Base-by-base conservation (phyloP, 2,113 vertebrate species). In the Piliocolobus tephrosceles region DNA sequence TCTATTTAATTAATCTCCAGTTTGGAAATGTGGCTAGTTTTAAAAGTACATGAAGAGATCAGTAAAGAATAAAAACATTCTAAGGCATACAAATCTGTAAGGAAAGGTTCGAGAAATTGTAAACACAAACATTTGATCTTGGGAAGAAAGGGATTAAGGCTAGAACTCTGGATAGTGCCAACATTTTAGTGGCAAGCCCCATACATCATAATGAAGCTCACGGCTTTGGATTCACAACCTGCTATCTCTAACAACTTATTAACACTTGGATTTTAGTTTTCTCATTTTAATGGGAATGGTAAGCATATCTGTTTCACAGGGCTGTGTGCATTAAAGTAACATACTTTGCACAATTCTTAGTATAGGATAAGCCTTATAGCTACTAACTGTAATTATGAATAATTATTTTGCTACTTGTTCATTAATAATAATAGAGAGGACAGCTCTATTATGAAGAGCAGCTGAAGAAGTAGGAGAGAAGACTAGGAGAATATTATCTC, bases 351-450 rank as follows among this genome's bases (percentile, higher is more conserved):
- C 55, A 89, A 45, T 94, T 96, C 75, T 68, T 86, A 25, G 47
- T 61, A 70, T 25, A 66, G 94, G 45, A 78, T 95, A 88, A 90
- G 64, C 76, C 64, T 47, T 14, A 70, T 32, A 88, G 61, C 68
- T 90, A 40, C 45, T 90, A 87, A 38, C 64, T 92, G 35, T 84
- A 92, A 91, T 89, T 91, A 86, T 27, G 45, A 88, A 43, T 83
- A 91, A 83, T 81, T 68, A 93, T 84, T 82, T 72, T 66, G 47
- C 78, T 81, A 70, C 76, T 92, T 90, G 30, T 82, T 89, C 85
- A 89, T 89, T 94, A 95, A 90, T 90, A 90, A 92, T 75, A 90
- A 94, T 66, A 90, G 61, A 83, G 43, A 66, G 52, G 30, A 79
- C 58, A 78, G 45, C 75, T 78, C 14, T 78, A 76, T 47, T 47